A percentile compares a stretch with the other conserved stretches of the same genome.
These are phyloP conservation scores for Andrena camellia DNA, from an alignment of 2,888 invertebrate species.

Conservation along the genomic window DNA sequence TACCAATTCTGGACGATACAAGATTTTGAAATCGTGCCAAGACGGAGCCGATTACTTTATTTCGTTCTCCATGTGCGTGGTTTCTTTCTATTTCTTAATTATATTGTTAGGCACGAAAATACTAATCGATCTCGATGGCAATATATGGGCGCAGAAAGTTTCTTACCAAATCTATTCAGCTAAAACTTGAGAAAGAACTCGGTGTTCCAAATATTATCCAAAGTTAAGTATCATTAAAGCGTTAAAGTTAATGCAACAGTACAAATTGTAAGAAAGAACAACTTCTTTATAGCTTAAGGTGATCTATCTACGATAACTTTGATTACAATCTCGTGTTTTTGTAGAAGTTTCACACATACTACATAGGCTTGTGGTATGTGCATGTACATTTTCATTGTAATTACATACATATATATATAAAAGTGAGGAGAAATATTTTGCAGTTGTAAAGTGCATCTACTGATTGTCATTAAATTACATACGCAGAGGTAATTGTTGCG, in stretches of 20 bases:
- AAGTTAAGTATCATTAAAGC: slow-evolving; percentile 67
- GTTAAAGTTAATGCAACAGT: slow-evolving; percentile 73
- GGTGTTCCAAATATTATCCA: slow-evolving; percentile 74
- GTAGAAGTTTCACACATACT: slow-evolving; percentile 28
- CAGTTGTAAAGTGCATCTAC: slow-evolving; percentile 10
- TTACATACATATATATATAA: slow-evolving; percentile 8
- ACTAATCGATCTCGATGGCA: not conserved
- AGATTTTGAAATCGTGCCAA: slow-evolving; percentile 7
- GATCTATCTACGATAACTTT: slow-evolving; percentile 39
- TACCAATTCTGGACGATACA: slow-evolving; percentile 22
- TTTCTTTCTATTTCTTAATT: slow-evolving; percentile 15
- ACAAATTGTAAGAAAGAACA: slow-evolving; percentile 73
- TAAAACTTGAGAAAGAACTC: slow-evolving; percentile 39
- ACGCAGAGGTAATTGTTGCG: not conserved
- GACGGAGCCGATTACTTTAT: slow-evolving; percentile 22
- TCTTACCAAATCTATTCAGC: not conserved
- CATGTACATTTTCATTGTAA: not conserved
- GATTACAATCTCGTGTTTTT: slow-evolving; percentile 35
- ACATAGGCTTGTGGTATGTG: slow-evolving; percentile 32
- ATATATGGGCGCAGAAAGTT: not conserved
- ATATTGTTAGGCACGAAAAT: slow-evolving; percentile 26
- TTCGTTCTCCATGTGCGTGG: not conserved
- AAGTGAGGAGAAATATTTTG: slow-evolving; percentile 37
- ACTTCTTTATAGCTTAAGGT: slow-evolving; percentile 50
- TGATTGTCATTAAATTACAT: slow-evolving; percentile 3